Conservation (phyloP, 1,140 invertebrate species). For the Dendrolimus kikuchii region DNA sequence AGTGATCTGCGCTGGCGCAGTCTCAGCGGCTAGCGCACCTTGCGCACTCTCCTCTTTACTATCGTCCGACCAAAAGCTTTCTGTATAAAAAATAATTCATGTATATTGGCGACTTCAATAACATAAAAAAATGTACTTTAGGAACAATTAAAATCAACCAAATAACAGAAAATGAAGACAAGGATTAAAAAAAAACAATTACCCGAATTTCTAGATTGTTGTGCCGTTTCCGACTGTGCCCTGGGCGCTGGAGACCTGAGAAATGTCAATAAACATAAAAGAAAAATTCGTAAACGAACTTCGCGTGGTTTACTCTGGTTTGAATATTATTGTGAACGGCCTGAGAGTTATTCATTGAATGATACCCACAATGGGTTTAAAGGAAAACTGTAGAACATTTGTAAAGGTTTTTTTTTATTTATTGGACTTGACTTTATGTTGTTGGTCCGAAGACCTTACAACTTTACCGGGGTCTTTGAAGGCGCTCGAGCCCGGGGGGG, state of each 20-base stretch:
- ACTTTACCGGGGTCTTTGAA: no score
- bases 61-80: constrained; percentile 64
- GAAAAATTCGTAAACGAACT: not conserved
- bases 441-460: no score
- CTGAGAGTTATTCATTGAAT: no score
- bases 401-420: no score
- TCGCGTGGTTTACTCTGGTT: not conserved
- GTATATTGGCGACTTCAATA: no score
- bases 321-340: no score
- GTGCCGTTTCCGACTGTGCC: constrained; percentile 52
- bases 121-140: no score
- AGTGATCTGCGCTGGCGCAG: constrained; percentile 27
- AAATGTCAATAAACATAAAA: not conserved
- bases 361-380: no score
- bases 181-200: constrained; percentile 1
- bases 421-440: no score
- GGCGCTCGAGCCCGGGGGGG: no score
- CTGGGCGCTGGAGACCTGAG: constrained; percentile 55
- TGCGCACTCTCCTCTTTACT: constrained; percentile 36
- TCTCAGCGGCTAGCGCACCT: constrained; percentile 13
- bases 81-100: constrained; percentile 15
- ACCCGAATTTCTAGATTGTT: constrained; percentile 55
- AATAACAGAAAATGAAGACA: not conserved
- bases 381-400: no score
- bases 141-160: no score